Base-by-base conservation (phyloP, 2,888 invertebrate genomes). In the Erebia epiphron region DNA sequence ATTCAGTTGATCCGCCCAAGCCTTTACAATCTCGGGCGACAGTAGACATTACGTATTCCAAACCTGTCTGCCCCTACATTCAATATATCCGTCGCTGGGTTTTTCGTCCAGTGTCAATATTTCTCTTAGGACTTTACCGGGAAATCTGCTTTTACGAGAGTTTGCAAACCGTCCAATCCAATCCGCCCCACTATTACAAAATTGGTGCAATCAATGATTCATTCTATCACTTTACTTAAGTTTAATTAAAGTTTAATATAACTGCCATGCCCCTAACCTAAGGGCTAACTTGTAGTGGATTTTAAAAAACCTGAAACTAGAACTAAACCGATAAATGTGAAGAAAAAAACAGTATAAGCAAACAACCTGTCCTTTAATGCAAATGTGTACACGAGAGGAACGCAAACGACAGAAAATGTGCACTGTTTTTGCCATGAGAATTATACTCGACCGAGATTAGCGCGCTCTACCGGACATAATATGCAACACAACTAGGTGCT, bases 51-150 rank as follows among this genome's bases (percentile, higher is more conserved):
- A 68, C 57, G 64, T 73, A 73, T 70, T 73, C 72, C 41, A 50
- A 26, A 54, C 70, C 67, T 21, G 67, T 65, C 60, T 58, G 67
- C 52, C 50, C 62, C 60, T 57, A 67, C 67, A 73, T 73, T 73
- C 70, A 73, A 70, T 70, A 61, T 70, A 68, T 73, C 70, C 64
- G 61, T 54, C 60, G 61, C 41, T 49, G 49, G 60, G 64, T 67
- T 68, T 72, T 73, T 60, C 58, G 60, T 54, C 54, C 60, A 60
- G 60, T 49, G 70, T 73, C 72, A 70, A 70, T 72, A 70, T 67
- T 70, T 67, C 64, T 60, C 62, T 50, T 26, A 70, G 64, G 5
- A 46, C 26, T 58, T 68, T 14, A n/a, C 62, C 26, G 11, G 11
- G 35, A 57, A 49, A 57, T 57, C 49, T 67, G 57, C 54, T 67